Base-by-base conservation (phyloP, 1,140 invertebrate species). In the Drosophila albomicans region DNA sequence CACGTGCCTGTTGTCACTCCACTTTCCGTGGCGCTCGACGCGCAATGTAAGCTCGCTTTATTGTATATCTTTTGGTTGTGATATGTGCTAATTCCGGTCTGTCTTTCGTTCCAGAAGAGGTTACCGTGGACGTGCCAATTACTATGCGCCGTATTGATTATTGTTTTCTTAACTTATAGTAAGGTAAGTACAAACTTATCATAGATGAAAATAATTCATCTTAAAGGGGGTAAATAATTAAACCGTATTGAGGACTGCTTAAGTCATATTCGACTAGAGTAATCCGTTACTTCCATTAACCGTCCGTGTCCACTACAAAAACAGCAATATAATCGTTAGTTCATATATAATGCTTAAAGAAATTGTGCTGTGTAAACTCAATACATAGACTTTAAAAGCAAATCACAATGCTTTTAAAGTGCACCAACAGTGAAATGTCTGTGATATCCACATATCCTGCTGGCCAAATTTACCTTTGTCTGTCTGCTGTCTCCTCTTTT, bases 1-100 rank as follows among this genome's bases (percentile, higher is more conserved):
- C 94, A 20, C 93, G 95, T 30, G 93, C 94, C 46, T 94, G 95
- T 81, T 95, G 95, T 87, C 95, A 94, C 90, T 94, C 94, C 16
- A 90, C 82, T 46, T 92, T 91, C 78, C 80, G 92, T 1, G 92
- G 92, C 32, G 71, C 91, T 15, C 79, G 92, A 75, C 85, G 92
- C 35, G 86, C 91, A 78, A 92, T 92, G 92, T 92, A 92, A 86
- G 90, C 1, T 5, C 7, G 5, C 75, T 57, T 30, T 8, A 30
- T 7, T 1, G 28, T 5, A 13, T 5, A 1, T 5, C 3, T 0
- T 35, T 7, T 3, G 13, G 13, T 25, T 35, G 43, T 41, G 63
- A 45, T 68, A 48, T 57, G 3, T 49, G 62, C 85, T 89, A 79
- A 89, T 90, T 64, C 66, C 73, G 86, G 85, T 85, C 77, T 92